Conservation (phyloP, 1,140 invertebrate species). For the Anthonomus grandis region DNA sequence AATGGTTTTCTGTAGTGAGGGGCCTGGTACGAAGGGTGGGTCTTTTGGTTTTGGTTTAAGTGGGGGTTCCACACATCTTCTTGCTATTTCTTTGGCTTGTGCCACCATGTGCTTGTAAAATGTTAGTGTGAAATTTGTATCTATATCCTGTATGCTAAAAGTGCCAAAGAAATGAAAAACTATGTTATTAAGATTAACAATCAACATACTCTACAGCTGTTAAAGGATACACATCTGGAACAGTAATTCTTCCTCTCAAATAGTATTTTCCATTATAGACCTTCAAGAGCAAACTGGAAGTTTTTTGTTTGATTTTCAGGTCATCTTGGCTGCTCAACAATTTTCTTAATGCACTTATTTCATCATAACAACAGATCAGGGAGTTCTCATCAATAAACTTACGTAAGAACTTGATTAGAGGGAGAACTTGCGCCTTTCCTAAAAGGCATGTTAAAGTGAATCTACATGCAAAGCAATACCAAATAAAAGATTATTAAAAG, state of each 20-base stretch:
- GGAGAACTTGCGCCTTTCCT: conserved; percentile 55
- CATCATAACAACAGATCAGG: conserved; percentile 69
- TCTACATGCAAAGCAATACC: background rate
- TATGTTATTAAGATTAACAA: conserved; percentile 5
- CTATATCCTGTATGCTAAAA: conserved; percentile 54
- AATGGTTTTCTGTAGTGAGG: conserved; percentile 59
- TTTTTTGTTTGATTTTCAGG: conserved; percentile 68
- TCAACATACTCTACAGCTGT: conserved; percentile 54
- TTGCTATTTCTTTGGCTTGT: conserved; percentile 66
- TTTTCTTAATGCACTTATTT: conserved; percentile 63
- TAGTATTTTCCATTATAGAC: conserved; percentile 59
- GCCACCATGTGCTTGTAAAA: conserved; percentile 61
- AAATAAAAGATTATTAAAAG: background rate
- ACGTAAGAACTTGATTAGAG: conserved; percentile 59
- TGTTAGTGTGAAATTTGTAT: conserved; percentile 65
- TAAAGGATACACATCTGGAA: conserved; percentile 67
- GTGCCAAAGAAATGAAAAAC: background rate
- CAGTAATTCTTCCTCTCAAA: conserved; percentile 56
- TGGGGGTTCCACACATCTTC: conserved; percentile 69
- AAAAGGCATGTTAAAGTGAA: background rate
- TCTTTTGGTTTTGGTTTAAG: conserved; percentile 53
- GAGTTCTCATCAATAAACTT: conserved; percentile 71
- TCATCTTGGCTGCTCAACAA: conserved; percentile 54
- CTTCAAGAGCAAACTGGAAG: conserved; percentile 60
- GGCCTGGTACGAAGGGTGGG: conserved; percentile 58